Evolutionary conservation across 2,888 invertebrate genomes (phyloP).

Genomic region (Rhorus exstirpatorius): DNA sequence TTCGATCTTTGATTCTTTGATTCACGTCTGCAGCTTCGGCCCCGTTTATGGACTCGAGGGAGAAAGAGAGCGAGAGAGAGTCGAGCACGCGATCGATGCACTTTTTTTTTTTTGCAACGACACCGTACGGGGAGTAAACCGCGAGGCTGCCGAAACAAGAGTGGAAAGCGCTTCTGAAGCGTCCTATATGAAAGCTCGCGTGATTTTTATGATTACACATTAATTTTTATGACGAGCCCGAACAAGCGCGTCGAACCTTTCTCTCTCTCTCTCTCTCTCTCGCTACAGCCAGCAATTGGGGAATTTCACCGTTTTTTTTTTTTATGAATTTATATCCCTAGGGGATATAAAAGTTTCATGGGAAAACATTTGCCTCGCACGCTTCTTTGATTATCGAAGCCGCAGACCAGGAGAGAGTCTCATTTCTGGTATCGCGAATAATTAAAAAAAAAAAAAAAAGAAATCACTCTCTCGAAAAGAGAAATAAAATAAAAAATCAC

Average conservation of each 20-base stretch:
- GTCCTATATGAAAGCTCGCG: conserved; percentile 8
- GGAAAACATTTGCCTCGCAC: not conserved
- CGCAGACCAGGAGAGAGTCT: conserved; percentile 21
- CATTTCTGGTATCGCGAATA: not conserved
- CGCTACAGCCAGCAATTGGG: conserved; percentile 9
- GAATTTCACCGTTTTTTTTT: conserved; percentile 44
- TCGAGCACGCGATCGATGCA: not conserved
- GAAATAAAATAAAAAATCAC: not conserved
- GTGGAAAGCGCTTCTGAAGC: conserved; percentile 24
- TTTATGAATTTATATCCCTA: not conserved
- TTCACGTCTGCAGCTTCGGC: too few relatives aligned
- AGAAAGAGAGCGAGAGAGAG: not conserved
- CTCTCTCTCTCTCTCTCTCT: conserved; percentile 12
- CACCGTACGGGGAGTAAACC: conserved; percentile 1
- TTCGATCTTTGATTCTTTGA: too few relatives aligned
- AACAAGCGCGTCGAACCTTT: not conserved
- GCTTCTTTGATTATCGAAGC: not conserved
- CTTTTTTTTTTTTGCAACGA: conserved; percentile 2
- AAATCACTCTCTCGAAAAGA: not conserved
- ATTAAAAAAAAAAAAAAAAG: not conserved
- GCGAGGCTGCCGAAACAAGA: conserved; percentile 21
- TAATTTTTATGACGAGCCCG: conserved; percentile 45
- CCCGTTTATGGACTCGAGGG: conserved; percentile 12
- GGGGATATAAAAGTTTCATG: not conserved
- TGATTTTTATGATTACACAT: conserved; percentile 52